phyloP scores from a whole-genome alignment of 2,888 invertebrate species.

The Agonum fuliginosum region DNA sequence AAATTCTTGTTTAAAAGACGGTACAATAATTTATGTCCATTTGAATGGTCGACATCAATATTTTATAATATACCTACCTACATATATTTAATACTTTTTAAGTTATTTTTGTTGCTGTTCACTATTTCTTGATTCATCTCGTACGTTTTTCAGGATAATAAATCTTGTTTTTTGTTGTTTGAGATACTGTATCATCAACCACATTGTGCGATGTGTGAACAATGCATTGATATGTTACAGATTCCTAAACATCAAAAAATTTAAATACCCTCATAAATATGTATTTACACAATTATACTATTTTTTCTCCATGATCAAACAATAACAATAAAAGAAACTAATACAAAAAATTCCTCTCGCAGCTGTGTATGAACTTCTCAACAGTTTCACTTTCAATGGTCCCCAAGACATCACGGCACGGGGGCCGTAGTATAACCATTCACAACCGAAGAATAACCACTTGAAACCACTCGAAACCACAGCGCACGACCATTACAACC shows the following conservation, averaged over 20 bases:
- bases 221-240: neutral
- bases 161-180: no score
- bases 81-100: no score
- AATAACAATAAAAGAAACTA: conserved; percentile 27
- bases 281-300: neutral
- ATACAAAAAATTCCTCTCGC: neutral
- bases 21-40: no score
- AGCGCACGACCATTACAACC: conserved; percentile 30
- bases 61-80: no score
- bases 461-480: conserved; percentile 31
- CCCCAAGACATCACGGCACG: conserved; percentile 22
- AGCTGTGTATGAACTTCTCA: conserved; percentile 12
- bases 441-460: conserved; percentile 18
- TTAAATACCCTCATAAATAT: neutral
- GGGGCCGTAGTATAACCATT: conserved; percentile 18
- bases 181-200: no score
- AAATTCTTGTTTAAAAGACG: no score
- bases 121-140: no score
- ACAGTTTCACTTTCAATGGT: conserved; percentile 30
- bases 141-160: no score
- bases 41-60: no score
- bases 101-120: no score
- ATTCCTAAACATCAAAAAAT: neutral
- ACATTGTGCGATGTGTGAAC: no score
- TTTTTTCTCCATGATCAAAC: conserved; percentile 6